Evolutionary conservation across 1,140 invertebrate genomes (phyloP), one percentile per base, ranked within the genome.

Genomic region (Drosophila willistoni): DNA sequence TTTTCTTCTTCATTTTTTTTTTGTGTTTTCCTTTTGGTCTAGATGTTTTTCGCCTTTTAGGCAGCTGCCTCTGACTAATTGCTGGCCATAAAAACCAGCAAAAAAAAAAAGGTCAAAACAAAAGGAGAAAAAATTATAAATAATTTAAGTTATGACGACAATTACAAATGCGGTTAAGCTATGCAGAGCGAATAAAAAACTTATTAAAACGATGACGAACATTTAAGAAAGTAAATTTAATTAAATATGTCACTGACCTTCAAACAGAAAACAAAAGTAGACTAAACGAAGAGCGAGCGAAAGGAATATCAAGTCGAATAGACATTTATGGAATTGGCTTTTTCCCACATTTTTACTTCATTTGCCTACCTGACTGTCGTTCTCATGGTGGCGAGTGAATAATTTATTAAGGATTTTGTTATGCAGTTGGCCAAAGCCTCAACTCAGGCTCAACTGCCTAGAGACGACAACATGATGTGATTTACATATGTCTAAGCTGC

Each of bases 401-500:
- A 36, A 59, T 59, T 59, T 19, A 59, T 36, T 17, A 59, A 10
- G 55, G 25, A 57, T 57, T 34, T 57, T 34, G 33, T 36, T 36
- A 33, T 34, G 29, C 25, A 57, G 56, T 33, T 33, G 34, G 25
- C 13, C 29, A 10, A 17, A 34, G 55, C 55, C 44, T 51, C 44
- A 71, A 81, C 67, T 74, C 33, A 29, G 79, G 56, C 66, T 44
- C 63, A 41, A 33, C 22, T 33, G 33, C 54, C 62, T 17, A 13
- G 75, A 41, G 71, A 62, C n/a, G 63, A 47, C 51, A 64, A 54
- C 44, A 19, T 51, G 17, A 51, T 51, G 82, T 86, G 82, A 87
- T 79, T 87, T 87, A 79, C 83, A 82, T 79, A 67, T 71, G 76
- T 69, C 62, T 60, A 77, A 72, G 71, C 64, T 51, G 68, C 51